These are phyloP conservation scores for Tachysurus vachellii DNA, from an alignment of 2,113 vertebrate genomes.

Conservation along the genomic window DNA sequence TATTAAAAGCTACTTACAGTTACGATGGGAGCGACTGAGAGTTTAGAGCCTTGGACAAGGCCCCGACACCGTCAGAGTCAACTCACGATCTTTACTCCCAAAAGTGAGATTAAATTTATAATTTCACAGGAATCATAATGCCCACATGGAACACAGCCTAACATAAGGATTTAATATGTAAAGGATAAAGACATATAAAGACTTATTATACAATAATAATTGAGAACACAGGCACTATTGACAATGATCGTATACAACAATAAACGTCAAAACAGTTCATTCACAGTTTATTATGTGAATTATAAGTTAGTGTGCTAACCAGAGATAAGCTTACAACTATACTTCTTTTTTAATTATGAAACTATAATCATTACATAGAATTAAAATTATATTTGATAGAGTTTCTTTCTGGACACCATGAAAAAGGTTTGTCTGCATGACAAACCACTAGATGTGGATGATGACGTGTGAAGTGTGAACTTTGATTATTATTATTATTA, in stretches of 20 bases:
- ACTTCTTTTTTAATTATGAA: neutral
- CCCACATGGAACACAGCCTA: neutral
- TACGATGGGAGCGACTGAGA: neutral
- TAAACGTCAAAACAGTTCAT: neutral
- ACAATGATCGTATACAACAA: neutral
- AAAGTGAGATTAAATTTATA: neutral
- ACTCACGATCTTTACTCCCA: neutral
- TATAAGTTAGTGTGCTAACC: neutral
- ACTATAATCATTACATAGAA: neutral
- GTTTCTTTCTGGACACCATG: neutral
- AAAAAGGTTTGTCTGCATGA: neutral
- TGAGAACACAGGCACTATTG: neutral
- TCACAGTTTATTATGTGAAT: neutral
- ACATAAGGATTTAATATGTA: neutral
- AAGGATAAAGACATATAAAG: neutral
- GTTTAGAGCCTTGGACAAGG: too few species aligned
- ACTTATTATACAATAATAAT: neutral
- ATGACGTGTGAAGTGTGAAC: neutral
- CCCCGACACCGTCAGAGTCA: neutral
- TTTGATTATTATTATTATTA: too few species aligned
- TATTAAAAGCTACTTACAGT: neutral
- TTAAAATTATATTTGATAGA: neutral
- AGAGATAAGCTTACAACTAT: neutral
- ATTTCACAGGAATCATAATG: neutral
- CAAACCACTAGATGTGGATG: too few species aligned